These are phyloP conservation scores for Spodoptera frugiperda DNA, from an alignment of 1,140 invertebrate genomes.

Conservation along the genomic window DNA sequence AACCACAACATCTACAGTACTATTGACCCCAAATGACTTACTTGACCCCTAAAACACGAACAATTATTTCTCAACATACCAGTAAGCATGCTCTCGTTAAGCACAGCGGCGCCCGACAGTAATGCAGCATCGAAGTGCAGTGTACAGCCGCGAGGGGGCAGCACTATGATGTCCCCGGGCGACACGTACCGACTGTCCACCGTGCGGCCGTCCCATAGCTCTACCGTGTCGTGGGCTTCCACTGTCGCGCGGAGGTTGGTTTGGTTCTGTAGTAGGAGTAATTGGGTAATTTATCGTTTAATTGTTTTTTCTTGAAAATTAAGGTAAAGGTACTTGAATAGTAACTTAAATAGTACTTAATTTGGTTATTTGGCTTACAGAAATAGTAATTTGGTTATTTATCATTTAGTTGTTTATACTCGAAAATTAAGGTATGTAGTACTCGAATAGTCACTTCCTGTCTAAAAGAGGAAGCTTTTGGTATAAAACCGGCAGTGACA, in stretches of 20 bases:
- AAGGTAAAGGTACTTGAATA: no score
- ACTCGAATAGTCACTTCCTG: no score
- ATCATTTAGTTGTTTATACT: no score
- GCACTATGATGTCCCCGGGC: slow-evolving; percentile 96
- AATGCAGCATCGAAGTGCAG: slow-evolving; percentile 97
- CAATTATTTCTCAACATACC: slow-evolving; percentile 86
- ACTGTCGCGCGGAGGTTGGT: slow-evolving; percentile 90
- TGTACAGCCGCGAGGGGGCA: slow-evolving; percentile 93
- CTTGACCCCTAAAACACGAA: no score
- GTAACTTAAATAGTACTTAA: no score
- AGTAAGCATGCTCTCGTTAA: slow-evolving; percentile 99
- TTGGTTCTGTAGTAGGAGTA: slow-evolving; percentile 88
- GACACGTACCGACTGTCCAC: slow-evolving; percentile 90
- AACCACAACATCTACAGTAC: no score
- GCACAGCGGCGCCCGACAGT: slow-evolving; percentile 94
- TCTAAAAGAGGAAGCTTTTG: no score
- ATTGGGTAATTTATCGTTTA: neutral
- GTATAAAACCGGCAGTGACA: no score
- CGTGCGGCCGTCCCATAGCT: slow-evolving; percentile 78
- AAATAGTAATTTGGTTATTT: no score
- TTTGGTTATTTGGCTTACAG: no score
- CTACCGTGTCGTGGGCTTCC: slow-evolving; percentile 88
- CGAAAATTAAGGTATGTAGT: no score
- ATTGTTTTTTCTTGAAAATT: neutral
- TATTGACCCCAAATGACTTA: no score